A percentile compares a stretch with the other conserved stretches of the same genome.
Conservation (phyloP, 2,797 vertebrate species). For the Sciurus carolinensis region DNA sequence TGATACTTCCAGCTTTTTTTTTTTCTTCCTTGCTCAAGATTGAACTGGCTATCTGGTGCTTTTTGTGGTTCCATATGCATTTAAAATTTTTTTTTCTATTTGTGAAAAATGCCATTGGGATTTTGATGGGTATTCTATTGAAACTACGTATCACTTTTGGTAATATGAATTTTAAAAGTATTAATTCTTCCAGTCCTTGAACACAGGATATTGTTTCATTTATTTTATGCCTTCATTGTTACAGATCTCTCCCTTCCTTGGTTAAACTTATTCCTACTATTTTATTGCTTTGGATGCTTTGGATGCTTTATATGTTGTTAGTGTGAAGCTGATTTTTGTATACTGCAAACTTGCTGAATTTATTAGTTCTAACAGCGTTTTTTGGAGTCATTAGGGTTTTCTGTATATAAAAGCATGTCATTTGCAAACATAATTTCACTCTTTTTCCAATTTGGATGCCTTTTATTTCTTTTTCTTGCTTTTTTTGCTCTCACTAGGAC, state of each 20-base stretch:
- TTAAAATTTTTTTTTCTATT: not conserved
- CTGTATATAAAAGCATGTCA: not conserved
- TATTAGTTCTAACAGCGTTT: not conserved
- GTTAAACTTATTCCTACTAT: not conserved
- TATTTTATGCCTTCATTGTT: not conserved
- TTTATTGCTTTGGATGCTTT: not conserved
- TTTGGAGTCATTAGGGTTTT: not conserved
- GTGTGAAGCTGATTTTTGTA: not conserved
- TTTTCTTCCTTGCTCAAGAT: not conserved
- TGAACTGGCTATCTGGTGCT: not conserved
- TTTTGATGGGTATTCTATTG: not conserved
- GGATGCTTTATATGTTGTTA: not conserved
- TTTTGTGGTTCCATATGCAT: not conserved
- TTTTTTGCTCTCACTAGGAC: not conserved
- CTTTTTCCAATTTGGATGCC: not conserved
- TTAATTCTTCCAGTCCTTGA: not conserved
- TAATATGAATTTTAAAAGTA: not conserved
- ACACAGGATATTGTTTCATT: not conserved
- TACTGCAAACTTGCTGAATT: not conserved
- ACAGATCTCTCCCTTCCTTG: not conserved
- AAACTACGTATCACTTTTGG: not conserved
- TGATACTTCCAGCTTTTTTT: not conserved
- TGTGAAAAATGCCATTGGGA: not conserved
- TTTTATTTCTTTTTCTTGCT: not conserved
- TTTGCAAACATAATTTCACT: not conserved